Evolutionary conservation across 2,888 invertebrate species (phyloP), one percentile per base, ranked within the genome.

Genomic region (Ectemnius lituratus): DNA sequence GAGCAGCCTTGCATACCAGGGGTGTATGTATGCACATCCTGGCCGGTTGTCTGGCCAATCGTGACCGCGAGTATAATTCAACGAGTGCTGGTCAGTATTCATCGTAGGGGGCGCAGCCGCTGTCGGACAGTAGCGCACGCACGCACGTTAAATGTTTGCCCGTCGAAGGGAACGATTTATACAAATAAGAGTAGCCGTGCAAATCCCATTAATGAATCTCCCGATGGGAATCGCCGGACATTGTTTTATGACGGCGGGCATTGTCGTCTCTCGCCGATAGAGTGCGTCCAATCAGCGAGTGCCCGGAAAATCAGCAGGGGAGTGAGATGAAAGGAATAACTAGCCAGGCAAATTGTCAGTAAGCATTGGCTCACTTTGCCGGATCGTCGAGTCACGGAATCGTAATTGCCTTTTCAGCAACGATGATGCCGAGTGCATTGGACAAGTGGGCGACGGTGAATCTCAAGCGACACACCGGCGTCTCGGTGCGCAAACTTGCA

Each of bases 121-220:
- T 37, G 37, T 37, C 37, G 37, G 37, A 6, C 37, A 37, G 37
- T 37, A 11, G 37, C 37, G 37, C 37, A 37, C 8, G 37, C 37
- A 37, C 62, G 47, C 63, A 66, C 75, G 73, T 69, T 80, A 81
- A 84, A 84, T 80, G 75, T 76, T 81, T 79, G 72, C 70, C 63
- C 75, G 75, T 76, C 76, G 71, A 73, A 75, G 70, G 67, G 72
- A 47, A 67, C 76, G 79, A 79, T 80, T 78, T 72, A 78, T 78
- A 82, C 69, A 78, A 75, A 70, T 78, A 78, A 65, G 70, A 27
- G 74, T 70, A 78, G 72, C 62, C 74, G 74, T 71, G 72, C 73
- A 67, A 83, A 81, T 79, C 73, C 74, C 70, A 73, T 81, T 83
- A 78, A 79, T 65, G 80, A 65, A 76, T 78, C 69, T 37, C 69